Conservation (phyloP, 1,140 invertebrate species). For the Scaptomyza pallida region DNA sequence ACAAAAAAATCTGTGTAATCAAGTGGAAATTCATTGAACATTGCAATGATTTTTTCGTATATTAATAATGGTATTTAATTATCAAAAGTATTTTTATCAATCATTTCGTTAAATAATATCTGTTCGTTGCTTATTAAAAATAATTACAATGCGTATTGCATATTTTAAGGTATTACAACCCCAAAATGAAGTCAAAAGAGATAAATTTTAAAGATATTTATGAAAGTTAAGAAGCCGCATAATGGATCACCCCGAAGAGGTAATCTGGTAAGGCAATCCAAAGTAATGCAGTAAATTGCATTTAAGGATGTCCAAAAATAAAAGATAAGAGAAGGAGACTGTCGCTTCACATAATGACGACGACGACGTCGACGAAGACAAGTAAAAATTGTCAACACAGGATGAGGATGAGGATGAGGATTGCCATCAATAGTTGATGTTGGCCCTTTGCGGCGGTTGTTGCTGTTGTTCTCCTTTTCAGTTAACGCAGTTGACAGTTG, state of each 20-base stretch:
- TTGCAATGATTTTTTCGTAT: no score
- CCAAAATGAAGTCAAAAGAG: background rate
- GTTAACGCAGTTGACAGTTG: conserved; percentile 58
- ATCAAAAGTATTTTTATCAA: background rate
- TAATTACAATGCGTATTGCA: background rate
- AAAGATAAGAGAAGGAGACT: no score
- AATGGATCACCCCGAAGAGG: background rate
- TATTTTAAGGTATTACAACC: background rate
- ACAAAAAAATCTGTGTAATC: no score
- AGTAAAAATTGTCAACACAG: conserved; percentile 20
- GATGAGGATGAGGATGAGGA: conserved; percentile 1
- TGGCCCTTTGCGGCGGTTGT: conserved; percentile 28
- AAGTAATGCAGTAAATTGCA: conserved; percentile 35
- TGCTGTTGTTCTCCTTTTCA: background rate
- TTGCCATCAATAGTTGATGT: conserved; percentile 25
- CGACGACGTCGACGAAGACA: conserved; percentile 22
- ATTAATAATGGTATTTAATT: background rate
- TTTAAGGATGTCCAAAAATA: conserved; percentile 34
- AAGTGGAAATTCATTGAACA: no score
- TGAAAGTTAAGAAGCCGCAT: conserved; percentile 18
- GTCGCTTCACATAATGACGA: conserved; percentile 19
- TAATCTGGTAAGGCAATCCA: background rate
- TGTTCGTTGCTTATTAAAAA: conserved; percentile 1
- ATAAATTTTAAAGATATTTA: background rate
- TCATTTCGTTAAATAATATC: background rate